Conservation (phyloP, 2,797 vertebrate species). For the Heterohyrax brucei region DNA sequence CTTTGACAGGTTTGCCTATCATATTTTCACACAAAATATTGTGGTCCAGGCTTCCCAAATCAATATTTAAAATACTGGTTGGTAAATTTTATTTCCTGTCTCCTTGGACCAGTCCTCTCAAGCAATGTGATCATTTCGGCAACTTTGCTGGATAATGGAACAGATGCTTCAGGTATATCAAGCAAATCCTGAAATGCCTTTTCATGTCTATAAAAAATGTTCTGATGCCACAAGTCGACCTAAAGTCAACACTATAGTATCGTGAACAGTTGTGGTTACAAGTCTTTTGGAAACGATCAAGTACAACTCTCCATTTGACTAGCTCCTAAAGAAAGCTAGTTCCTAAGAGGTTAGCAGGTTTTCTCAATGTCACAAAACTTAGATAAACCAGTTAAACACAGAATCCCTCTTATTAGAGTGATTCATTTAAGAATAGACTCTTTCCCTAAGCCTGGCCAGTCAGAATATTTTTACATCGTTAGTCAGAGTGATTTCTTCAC, state of each 20-base stretch:
- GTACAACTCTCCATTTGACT: neutral
- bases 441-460: neutral
- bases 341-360: neutral
- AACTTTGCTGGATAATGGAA: neutral
- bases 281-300: neutral
- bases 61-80: conserved; percentile 21
- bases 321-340: neutral
- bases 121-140: conserved; percentile 17
- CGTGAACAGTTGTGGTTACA: neutral
- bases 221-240: neutral
- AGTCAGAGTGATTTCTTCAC: neutral
- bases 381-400: neutral
- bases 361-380: neutral
- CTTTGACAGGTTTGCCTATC: neutral
- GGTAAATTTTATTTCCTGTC: neutral
- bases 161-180: neutral
- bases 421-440: neutral
- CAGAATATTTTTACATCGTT: neutral
- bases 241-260: neutral
- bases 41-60: neutral
- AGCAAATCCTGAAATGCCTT: conserved; percentile 16
- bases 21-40: conserved; percentile 36
- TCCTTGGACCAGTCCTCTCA: neutral
- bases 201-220: neutral
- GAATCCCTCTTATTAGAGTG: neutral